Evolutionary conservation across 1,140 invertebrate genomes (phyloP).

Genomic region (Zaprionus nigranus): DNA sequence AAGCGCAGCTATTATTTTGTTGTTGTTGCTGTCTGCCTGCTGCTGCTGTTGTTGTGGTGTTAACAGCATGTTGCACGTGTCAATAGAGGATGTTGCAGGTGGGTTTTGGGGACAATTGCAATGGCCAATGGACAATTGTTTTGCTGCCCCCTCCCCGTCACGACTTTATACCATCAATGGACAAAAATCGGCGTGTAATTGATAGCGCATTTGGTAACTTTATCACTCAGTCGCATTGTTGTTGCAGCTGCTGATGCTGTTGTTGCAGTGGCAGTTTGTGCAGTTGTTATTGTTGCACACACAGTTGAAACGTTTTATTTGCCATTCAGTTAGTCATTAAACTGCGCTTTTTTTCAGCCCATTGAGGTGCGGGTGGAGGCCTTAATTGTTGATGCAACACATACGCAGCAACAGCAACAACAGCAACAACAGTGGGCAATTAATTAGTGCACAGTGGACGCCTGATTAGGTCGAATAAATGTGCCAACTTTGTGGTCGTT

Average conservation of each 20-base stretch:
- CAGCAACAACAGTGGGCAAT: conserved; percentile 46
- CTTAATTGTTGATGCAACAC: conserved; percentile 35
- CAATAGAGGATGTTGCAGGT: conserved; percentile 76
- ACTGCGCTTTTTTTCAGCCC: conserved; percentile 46
- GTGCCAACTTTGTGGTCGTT: conserved; percentile 4
- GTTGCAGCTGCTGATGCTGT: conserved; percentile 2
- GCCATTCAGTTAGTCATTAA: conserved; percentile 70
- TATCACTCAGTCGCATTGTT: conserved; percentile 55
- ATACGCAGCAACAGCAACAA: conserved; percentile 29
- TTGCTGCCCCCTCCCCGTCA: too few relatives aligned
- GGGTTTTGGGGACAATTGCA: conserved; percentile 35
- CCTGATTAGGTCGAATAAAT: conserved; percentile 62
- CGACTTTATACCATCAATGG: conserved; percentile 54
- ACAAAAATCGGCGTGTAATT: conserved; percentile 77
- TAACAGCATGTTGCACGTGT: conserved; percentile 81
- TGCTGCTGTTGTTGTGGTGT: conserved; percentile 56
- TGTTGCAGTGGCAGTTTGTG: conserved; percentile 12
- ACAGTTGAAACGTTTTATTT: conserved; percentile 61
- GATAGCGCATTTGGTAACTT: conserved; percentile 75
- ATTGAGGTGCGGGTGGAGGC: conserved; percentile 7
- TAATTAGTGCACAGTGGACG: conserved; percentile 61
- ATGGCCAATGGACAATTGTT: conserved; percentile 39
- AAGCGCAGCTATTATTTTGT: conserved; percentile 24
- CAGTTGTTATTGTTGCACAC: conserved; percentile 32
- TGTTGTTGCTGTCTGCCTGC: conserved; percentile 35